Percentiles rank a stretch among this genome's conserved stretches.
Evolutionary conservation across 2,888 invertebrate species (phyloP).

Genomic region (Xestoiulus laeticollis): DNA sequence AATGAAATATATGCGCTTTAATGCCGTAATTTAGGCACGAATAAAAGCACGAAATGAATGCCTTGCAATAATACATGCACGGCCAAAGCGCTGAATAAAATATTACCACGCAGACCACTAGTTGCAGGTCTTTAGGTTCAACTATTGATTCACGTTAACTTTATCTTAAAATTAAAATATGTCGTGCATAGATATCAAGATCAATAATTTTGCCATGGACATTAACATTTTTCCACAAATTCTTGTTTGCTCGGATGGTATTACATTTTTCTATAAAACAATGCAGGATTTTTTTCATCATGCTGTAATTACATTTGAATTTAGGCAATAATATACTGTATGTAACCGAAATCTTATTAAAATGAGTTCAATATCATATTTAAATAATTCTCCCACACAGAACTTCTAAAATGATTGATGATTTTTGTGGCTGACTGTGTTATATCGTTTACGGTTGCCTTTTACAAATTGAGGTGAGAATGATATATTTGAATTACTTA

Average conservation of each 20-base stretch:
- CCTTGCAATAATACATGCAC: not conserved
- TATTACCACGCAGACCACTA: slow-evolving; percentile 5
- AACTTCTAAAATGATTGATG: not conserved
- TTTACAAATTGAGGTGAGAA: not conserved
- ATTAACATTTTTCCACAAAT: not conserved
- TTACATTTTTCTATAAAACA: not conserved
- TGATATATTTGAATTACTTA: not conserved
- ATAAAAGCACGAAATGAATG: slow-evolving; percentile 16
- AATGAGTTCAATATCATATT: not conserved
- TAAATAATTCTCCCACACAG: not conserved
- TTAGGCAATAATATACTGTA: not conserved
- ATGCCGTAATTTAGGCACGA: slow-evolving; percentile 8
- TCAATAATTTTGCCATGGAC: not conserved
- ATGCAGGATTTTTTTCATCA: not conserved
- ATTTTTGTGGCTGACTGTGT: not conserved
- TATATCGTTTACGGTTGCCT: not conserved
- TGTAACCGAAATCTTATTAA: not conserved
- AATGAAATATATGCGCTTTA: slow-evolving; percentile 24
- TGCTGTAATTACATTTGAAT: not conserved
- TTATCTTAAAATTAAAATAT: not conserved
- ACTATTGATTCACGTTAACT: not conserved
- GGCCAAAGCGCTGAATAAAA: slow-evolving; percentile 27
- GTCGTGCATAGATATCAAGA: not conserved
- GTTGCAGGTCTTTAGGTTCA: not conserved
- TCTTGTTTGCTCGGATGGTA: not conserved